A percentile compares a stretch with the other conserved stretches of the same genome.
Evolutionary conservation across 2,888 invertebrate species (phyloP).

Genomic region (Mythimna pallens): DNA sequence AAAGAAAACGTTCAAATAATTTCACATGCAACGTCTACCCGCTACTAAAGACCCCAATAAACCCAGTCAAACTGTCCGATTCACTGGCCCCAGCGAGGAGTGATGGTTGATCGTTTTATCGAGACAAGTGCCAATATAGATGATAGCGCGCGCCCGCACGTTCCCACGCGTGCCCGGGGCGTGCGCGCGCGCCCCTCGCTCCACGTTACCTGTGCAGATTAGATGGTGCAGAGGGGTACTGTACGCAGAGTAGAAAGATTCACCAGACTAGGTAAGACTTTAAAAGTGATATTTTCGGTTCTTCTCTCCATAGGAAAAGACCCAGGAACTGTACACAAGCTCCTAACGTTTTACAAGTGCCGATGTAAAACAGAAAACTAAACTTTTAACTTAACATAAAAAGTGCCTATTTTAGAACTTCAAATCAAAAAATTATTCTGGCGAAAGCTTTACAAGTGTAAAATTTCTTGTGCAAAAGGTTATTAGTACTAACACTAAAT

Average conservation of each 20-base stretch:
- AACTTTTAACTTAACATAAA: too few relatives aligned
- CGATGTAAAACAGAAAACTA: too few relatives aligned
- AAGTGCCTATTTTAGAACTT: background rate
- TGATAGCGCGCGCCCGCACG: constrained; percentile 68
- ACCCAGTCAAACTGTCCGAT: constrained; percentile 64
- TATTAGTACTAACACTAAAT: too few relatives aligned
- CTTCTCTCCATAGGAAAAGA: too few relatives aligned
- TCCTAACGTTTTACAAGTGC: too few relatives aligned
- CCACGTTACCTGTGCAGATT: constrained; percentile 57
- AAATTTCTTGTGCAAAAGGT: too few relatives aligned
- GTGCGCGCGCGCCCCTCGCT: constrained; percentile 65
- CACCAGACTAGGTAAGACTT: background rate
- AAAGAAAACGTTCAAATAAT: constrained; percentile 16
- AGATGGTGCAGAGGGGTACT: constrained; percentile 26
- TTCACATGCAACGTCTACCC: constrained; percentile 38
- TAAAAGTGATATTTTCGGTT: background rate
- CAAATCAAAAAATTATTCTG: background rate
- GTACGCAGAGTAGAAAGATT: constrained; percentile 24
- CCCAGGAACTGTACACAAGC: too few relatives aligned
- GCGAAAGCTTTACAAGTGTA: too few relatives aligned
- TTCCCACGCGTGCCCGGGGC: constrained; percentile 77
- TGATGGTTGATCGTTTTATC: constrained; percentile 73
- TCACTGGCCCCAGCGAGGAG: constrained; percentile 72
- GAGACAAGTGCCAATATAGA: constrained; percentile 76
- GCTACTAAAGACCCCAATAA: constrained; percentile 15